Evolutionary conservation across 2,888 invertebrate genomes (phyloP).

Genomic region (Idaea aversata): DNA sequence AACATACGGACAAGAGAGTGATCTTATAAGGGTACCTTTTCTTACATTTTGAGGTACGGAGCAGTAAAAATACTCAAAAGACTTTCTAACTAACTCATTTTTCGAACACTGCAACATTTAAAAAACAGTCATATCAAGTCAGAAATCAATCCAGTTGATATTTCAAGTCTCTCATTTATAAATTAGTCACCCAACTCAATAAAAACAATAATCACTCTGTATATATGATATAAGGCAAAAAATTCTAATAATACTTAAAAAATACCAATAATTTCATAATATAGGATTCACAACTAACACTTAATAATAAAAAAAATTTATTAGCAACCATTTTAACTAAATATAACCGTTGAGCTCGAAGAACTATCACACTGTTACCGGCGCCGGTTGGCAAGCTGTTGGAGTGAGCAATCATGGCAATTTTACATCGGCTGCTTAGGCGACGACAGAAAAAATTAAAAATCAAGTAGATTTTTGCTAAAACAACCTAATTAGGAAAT

Average conservation of each 20-base stretch:
- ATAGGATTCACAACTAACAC: constrained; percentile 53
- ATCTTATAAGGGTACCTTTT: no score
- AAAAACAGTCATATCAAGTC: no score
- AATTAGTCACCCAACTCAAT: neutral
- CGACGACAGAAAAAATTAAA: constrained; percentile 23
- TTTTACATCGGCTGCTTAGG: constrained; percentile 44
- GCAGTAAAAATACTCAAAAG: no score
- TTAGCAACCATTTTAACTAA: constrained; percentile 57
- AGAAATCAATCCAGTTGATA: neutral
- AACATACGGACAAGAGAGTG: no score
- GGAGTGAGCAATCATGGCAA: constrained; percentile 68
- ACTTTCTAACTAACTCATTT: no score
- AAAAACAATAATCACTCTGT: neutral
- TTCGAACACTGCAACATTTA: no score
- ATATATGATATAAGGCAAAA: constrained; percentile 45
- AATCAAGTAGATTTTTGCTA: constrained; percentile 6
- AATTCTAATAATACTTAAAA: constrained; percentile 45
- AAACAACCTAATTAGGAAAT: no score
- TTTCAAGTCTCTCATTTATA: neutral
- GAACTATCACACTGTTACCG: constrained; percentile 63
- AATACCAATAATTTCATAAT: constrained; percentile 41
- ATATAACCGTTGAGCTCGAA: constrained; percentile 67
- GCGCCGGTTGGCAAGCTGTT: constrained; percentile 63
- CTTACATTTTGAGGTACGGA: no score
- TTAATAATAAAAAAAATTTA: constrained; percentile 41